Evolutionary conservation across 2,113 vertebrate species (phyloP).

Genomic region (Gallinago undulata): DNA sequence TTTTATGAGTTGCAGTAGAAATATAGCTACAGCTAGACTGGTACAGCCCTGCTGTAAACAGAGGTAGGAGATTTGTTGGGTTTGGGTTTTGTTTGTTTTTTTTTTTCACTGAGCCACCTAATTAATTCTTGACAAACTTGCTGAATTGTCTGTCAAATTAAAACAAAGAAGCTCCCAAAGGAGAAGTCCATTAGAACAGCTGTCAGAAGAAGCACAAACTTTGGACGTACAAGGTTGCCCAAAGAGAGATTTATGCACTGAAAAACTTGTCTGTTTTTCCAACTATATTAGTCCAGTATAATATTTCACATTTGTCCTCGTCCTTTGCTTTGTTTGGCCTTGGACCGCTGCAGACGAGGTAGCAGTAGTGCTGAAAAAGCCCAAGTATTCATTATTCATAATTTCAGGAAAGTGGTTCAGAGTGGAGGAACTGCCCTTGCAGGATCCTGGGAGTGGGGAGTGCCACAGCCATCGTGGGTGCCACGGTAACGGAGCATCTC

Average conservation of each 20-base stretch:
- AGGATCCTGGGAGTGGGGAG: neutral
- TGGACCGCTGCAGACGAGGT: neutral
- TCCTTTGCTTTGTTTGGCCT: conserved; percentile 4
- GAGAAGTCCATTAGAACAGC: neutral
- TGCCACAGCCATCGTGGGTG: neutral
- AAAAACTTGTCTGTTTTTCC: neutral
- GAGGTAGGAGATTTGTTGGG: neutral
- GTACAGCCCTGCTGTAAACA: neutral
- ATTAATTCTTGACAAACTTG: conserved; percentile 37
- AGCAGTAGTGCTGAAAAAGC: neutral
- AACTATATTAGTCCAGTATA: neutral
- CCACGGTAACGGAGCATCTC: rapidly evolving
- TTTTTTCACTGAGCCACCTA: neutral
- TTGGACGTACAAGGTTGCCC: neutral
- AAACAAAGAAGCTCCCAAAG: conserved; percentile 15
- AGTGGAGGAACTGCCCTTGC: neutral
- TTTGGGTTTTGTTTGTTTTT: too few species aligned
- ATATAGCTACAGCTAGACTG: neutral
- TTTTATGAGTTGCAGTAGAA: neutral
- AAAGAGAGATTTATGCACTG: neutral
- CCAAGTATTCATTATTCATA: neutral
- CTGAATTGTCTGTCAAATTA: conserved; percentile 34
- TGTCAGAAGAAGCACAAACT: neutral
- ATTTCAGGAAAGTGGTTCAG: neutral
- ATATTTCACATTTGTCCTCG: neutral